These are phyloP conservation scores for Cabera pusaria DNA, from an alignment of 2,888 invertebrate species.

Conservation along the genomic window DNA sequence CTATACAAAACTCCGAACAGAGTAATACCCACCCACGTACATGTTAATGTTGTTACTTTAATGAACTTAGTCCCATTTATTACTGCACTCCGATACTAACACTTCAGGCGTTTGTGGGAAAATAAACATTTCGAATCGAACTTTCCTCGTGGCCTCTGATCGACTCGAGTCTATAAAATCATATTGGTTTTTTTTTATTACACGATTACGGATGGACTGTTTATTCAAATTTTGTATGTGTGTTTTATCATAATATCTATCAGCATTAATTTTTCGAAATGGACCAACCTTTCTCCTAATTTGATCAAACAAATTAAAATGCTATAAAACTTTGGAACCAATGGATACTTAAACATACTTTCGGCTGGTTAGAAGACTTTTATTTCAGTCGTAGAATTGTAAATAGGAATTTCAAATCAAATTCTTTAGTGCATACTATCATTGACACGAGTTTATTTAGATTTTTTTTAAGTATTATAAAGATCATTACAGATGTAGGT, in stretches of 20 bases:
- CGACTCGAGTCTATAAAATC: constrained; percentile 39
- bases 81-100: constrained; percentile 49
- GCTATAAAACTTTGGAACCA: constrained; percentile 16
- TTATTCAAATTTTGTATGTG: constrained; percentile 42
- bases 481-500: too few species aligned
- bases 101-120: constrained; percentile 61
- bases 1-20: constrained; percentile 33
- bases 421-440: constrained; percentile 2
- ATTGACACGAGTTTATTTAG: too few species aligned
- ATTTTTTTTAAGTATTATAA: neutral
- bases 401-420: constrained; percentile 5
- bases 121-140: constrained; percentile 43
- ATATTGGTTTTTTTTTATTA: constrained; percentile 44
- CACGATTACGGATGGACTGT: constrained; percentile 37
- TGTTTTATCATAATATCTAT: constrained; percentile 47
- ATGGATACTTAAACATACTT: constrained; percentile 13
- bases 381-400: constrained; percentile 14
- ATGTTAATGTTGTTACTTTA: constrained; percentile 54
- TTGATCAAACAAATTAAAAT: constrained; percentile 23
- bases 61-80: constrained; percentile 65
- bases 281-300: constrained; percentile 20
- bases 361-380: constrained; percentile 12
- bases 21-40: constrained; percentile 55
- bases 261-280: constrained; percentile 35
- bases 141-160: constrained; percentile 28